Conservation (phyloP, 2,113 vertebrate species). For the Malaclemys terrapin region DNA sequence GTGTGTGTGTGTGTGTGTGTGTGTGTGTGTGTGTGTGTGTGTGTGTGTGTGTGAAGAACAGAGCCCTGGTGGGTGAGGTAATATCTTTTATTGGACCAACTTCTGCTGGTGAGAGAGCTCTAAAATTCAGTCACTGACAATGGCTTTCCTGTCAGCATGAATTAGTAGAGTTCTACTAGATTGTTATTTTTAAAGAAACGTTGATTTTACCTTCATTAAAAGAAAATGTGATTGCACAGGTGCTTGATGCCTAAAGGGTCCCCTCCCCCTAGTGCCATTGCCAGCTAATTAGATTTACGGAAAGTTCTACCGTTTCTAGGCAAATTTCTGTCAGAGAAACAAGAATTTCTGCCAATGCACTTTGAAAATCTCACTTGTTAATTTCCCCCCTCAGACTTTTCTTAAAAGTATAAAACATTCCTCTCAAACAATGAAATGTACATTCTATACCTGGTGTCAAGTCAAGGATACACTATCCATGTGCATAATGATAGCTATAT, state of each 20-base stretch:
- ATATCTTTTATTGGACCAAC: not conserved
- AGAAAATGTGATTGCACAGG: not conserved
- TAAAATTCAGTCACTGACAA: not conserved
- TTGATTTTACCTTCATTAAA: not conserved
- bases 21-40: not conserved
- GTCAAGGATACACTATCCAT: constrained; percentile 32
- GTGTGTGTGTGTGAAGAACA: not conserved
- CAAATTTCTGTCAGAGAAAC: not conserved
- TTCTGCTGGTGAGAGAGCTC: not conserved
- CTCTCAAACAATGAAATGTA: constrained; percentile 10
- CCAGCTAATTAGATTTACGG: not conserved
- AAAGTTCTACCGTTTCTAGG: not conserved
- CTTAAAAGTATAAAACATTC: not conserved
- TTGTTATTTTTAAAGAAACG: not conserved
- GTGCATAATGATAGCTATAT: constrained; percentile 29
- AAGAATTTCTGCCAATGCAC: not conserved
- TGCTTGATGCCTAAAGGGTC: not conserved
- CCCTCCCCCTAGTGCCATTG: not conserved
- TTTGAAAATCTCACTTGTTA: not conserved
- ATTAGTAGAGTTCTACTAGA: not conserved
- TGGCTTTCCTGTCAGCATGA: not conserved
- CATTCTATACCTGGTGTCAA: not conserved
- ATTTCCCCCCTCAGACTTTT: not conserved
- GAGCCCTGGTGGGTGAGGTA: not conserved
- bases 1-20: not conserved